Evolutionary conservation across 2,888 invertebrate genomes (phyloP).

Genomic region (Aradus depressus): DNA sequence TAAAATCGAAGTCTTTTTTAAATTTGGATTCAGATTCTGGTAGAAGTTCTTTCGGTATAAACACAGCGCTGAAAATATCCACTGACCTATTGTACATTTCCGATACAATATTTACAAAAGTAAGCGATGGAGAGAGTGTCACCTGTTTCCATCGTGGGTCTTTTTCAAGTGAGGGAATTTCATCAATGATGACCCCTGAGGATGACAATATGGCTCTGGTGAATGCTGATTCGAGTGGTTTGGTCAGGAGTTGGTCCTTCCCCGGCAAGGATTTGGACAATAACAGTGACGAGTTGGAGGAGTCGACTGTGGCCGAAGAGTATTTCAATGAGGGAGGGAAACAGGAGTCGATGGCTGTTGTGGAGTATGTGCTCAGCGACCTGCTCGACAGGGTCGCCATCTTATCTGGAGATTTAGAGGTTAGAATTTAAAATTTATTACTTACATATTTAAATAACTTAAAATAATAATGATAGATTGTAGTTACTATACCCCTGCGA

Average conservation of each 20-base stretch:
- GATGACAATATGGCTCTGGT: conserved; percentile 29
- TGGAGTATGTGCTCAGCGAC: conserved; percentile 47
- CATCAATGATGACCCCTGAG: conserved; percentile 14
- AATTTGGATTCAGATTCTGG: conserved; percentile 23
- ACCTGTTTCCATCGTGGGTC: conserved; percentile 25
- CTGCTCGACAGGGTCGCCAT: conserved; percentile 44
- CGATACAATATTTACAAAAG: conserved; percentile 30
- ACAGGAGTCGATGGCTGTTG: conserved; percentile 35
- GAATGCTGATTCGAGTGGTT: conserved; percentile 29
- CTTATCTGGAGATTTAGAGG: conserved; percentile 26
- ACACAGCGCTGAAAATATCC: conserved; percentile 28
- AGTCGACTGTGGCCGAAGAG: conserved; percentile 54
- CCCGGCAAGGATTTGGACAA: conserved; percentile 38
- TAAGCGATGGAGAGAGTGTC: conserved; percentile 31
- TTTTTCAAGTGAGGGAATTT: conserved; percentile 28
- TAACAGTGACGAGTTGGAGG: conserved; percentile 38
- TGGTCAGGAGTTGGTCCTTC: conserved; percentile 44
- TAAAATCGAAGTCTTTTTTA: conserved; percentile 20
- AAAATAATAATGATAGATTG: too few species aligned
- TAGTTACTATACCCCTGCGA: too few species aligned
- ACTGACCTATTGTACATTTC: conserved; percentile 28
- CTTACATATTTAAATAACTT: too few species aligned
- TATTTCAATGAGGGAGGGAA: conserved; percentile 42
- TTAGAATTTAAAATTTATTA: too few species aligned
- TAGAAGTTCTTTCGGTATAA: conserved; percentile 21